Evolutionary conservation across 2,888 invertebrate genomes (phyloP), one percentile per base, ranked within the genome.

Genomic region (Teinopalpus imperialis): DNA sequence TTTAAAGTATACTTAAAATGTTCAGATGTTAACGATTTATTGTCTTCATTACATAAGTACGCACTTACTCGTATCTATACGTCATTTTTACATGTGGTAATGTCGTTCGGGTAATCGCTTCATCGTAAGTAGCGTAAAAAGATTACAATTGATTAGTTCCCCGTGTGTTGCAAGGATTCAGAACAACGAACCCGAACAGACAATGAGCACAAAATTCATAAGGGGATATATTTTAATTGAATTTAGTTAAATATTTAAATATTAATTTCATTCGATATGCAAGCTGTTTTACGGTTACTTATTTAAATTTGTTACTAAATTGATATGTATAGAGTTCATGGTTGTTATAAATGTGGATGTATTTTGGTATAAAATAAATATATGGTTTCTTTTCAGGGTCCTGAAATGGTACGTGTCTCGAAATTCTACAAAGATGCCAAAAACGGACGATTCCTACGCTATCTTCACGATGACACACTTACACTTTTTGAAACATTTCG

Each of bases 401-500:
- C 95, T 59, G 96, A 97, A 81, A 91, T 95, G 88, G 94, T 97
- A 68, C 92, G 96, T 63, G 95, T 96, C 51, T 97, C 97, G 39
- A 95, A 95, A 76, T 96, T 97, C 87, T 95, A 94, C 89, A 95
- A 95, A 83, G 96, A 96, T 67, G 93, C 95, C 52, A 95, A 95
- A 85, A 95, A 94, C 64, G 96, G 96, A 44, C 94, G 94, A 77
- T 97, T 93, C 79, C 90, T 96, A 54, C 93, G 93, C 69, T 96
- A 93, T 76, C 90, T 97, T 53, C 94, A 94, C 75, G 95, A 97
- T 65, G 97, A 97, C 77, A 94, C 95, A 43, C 92, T 92, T 69
- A 98, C 98, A 39, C 88, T 98, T 24, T 97, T 96, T 78, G 97
- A 97, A 64, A 93, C 94, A 55, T 97, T 98, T 83, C 93, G 97